Evolutionary conservation across 2,113 vertebrate genomes (phyloP).

Genomic region (Copsychus sechellarum): DNA sequence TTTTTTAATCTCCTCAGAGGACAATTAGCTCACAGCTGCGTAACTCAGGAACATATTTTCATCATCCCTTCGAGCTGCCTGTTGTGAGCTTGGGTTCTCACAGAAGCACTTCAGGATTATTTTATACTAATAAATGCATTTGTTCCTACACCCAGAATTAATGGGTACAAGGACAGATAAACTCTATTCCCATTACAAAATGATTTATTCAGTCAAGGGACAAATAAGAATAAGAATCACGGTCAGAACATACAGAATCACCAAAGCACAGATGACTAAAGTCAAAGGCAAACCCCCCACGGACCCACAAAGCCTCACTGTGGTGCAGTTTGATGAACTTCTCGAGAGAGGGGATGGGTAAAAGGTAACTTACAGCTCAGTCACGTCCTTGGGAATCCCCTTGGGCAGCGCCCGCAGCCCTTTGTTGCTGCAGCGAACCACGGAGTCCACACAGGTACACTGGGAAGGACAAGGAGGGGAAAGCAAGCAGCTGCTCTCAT

Average conservation of each 20-base stretch:
- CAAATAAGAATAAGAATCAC: neutral
- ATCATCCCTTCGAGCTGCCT: neutral
- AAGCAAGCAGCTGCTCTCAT: constrained; percentile 91
- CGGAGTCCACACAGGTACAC: constrained; percentile 90
- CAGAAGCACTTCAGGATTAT: neutral
- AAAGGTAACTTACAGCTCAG: constrained; percentile 90
- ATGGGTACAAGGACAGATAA: neutral
- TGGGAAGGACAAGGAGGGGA: constrained; percentile 88
- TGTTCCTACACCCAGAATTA: neutral
- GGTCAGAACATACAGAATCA: neutral
- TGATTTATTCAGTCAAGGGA: neutral
- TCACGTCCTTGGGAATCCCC: constrained; percentile 95
- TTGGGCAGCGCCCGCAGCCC: constrained; percentile 87
- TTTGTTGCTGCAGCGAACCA: constrained; percentile 95
- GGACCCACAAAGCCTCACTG: neutral
- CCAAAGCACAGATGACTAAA: neutral
- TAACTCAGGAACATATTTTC: constrained; percentile 9
- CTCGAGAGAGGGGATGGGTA: neutral
- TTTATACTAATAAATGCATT: neutral
- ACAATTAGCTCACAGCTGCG: constrained; percentile 3
- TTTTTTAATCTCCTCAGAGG: neutral
- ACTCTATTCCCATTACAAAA: neutral
- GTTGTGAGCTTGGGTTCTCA: neutral
- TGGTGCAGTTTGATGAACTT: neutral
- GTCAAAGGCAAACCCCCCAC: neutral